Evolutionary conservation across 2,797 vertebrate species (phyloP).

Genomic region (Cuculus canorus): DNA sequence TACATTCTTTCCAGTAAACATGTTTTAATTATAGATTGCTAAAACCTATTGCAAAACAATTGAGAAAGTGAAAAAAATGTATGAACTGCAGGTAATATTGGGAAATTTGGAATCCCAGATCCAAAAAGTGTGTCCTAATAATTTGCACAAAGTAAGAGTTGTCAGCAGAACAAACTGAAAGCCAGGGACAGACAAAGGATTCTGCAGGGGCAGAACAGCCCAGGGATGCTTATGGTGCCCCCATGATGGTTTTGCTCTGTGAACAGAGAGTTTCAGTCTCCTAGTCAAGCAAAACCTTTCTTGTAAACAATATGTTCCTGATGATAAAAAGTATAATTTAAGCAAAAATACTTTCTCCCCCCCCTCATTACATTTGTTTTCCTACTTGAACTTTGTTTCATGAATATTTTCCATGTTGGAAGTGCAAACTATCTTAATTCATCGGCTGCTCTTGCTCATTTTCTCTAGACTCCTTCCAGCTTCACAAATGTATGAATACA

Average conservation of each 20-base stretch:
- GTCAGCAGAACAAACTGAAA: neutral
- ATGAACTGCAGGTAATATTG: neutral
- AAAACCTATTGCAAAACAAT: neutral
- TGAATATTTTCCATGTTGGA: neutral
- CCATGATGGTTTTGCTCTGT: neutral
- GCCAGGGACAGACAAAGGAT: neutral
- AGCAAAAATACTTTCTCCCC: neutral
- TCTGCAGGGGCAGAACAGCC: neutral
- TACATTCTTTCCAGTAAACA: neutral
- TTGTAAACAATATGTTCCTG: neutral
- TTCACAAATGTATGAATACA: neutral
- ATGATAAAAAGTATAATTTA: neutral
- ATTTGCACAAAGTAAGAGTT: neutral
- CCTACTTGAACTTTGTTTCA: neutral
- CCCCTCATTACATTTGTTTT: neutral
- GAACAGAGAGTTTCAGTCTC: neutral
- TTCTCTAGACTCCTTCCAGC: neutral
- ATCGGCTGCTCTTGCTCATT: neutral
- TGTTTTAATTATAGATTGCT: neutral
- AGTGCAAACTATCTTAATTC: neutral
- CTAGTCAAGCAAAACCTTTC: neutral
- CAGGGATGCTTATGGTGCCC: neutral
- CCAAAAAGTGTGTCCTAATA: neutral
- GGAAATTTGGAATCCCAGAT: neutral
- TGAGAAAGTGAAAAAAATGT: neutral